phyloP scores from a whole-genome alignment of 2,797 vertebrate genomes.

The Microcaecilia unicolor region DNA sequence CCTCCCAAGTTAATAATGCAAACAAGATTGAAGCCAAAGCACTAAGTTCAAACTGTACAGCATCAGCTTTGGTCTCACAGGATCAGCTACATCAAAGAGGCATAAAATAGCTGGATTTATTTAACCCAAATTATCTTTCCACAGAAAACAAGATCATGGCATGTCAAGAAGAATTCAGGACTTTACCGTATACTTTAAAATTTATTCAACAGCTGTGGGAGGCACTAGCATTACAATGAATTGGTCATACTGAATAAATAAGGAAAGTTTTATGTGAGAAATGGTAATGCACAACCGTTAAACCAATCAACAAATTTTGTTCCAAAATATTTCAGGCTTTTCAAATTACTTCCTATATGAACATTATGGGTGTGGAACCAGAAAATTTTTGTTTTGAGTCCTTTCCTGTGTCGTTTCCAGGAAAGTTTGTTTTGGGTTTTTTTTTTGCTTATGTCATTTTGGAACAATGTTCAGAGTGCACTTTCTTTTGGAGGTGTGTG shows the following conservation, averaged over 20 bases:
- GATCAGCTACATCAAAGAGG: constrained; percentile 29
- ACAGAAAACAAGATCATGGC: constrained; percentile 35
- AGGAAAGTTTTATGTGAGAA: constrained; percentile 46
- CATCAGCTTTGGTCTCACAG: constrained; percentile 32
- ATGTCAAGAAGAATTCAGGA: constrained; percentile 18
- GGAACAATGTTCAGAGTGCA: no score
- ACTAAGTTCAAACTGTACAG: constrained; percentile 26
- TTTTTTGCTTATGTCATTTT: no score
- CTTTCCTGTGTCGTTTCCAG: no score
- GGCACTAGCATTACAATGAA: constrained; percentile 35
- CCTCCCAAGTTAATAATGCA: constrained; percentile 39
- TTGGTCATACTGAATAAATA: constrained; percentile 25
- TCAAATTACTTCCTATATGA: no score
- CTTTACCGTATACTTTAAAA: constrained; percentile 34
- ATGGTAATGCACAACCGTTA: no score
- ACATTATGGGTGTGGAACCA: no score
- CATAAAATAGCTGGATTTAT: constrained; percentile 23
- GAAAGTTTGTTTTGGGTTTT: no score
- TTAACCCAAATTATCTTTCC: constrained; percentile 35
- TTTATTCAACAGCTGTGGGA: constrained; percentile 37
- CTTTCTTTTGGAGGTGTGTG: no score
- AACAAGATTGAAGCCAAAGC: constrained; percentile 50
- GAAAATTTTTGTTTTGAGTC: no score
- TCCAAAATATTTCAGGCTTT: no score
- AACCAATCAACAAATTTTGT: no score